These are phyloP conservation scores for Deroptyus accipitrinus DNA, from an alignment of 2,113 vertebrate species.

Conservation along the genomic window DNA sequence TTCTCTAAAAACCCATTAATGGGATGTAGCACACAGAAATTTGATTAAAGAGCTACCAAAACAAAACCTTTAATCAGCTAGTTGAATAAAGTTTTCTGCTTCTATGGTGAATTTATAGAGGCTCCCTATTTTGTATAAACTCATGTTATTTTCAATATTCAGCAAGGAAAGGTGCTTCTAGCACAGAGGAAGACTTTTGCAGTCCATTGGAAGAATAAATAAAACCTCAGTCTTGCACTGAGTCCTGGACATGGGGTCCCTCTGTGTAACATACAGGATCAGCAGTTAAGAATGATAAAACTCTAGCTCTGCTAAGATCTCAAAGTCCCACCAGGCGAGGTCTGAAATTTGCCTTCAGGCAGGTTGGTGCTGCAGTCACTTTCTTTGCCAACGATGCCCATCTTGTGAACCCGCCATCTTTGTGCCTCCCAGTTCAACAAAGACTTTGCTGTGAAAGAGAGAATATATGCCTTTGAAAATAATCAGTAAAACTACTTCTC, in stretches of 20 bases:
- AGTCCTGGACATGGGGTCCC: neutral
- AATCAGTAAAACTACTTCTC: neutral
- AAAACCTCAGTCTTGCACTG: neutral
- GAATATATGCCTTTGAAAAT: neutral
- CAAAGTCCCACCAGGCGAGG: too few species aligned
- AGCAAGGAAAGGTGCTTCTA: neutral
- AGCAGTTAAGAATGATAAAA: neutral
- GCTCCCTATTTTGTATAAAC: neutral
- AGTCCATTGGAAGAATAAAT: neutral
- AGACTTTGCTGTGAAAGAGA: neutral
- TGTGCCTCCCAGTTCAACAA: neutral
- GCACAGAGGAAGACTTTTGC: neutral
- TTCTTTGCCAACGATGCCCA: neutral
- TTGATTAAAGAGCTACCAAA: constrained; percentile 11
- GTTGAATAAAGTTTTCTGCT: neutral
- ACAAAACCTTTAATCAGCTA: neutral
- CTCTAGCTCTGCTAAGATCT: neutral
- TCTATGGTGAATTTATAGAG: neutral
- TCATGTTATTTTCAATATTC: neutral
- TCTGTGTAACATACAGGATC: neutral
- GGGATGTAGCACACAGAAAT: neutral
- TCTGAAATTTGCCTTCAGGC: neutral
- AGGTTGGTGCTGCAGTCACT: neutral
- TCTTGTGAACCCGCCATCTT: neutral
- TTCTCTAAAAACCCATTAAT: constrained; percentile 15